phyloP scores from a whole-genome alignment of 2,888 invertebrate genomes.

The Morpho helenor region DNA sequence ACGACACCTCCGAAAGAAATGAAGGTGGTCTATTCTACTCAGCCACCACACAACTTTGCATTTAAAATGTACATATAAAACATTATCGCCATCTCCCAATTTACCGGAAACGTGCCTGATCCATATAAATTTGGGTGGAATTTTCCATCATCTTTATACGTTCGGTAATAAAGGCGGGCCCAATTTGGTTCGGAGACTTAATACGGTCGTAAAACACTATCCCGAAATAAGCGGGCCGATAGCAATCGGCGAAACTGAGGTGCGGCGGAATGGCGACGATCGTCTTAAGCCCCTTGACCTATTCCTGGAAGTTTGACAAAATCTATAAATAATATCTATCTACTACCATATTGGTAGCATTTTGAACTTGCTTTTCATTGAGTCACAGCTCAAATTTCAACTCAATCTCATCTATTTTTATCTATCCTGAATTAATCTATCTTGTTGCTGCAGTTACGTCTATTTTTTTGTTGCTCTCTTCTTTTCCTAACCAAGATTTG shows the following conservation, averaged over 20 bases:
- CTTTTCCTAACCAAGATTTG: no score
- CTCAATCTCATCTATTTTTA: no score
- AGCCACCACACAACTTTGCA: no score
- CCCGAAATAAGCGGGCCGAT: constrained; percentile 31
- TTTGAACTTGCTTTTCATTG: no score
- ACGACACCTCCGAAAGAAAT: no score
- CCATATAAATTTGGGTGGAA: constrained; percentile 35
- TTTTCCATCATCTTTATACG: constrained; percentile 36
- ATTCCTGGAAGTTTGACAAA: not conserved
- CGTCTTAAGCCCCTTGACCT: constrained; percentile 1
- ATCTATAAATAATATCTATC: no score
- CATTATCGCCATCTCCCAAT: constrained; percentile 20
- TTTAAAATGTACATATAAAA: not conserved
- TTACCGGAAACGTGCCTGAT: constrained; percentile 21
- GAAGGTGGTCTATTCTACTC: no score
- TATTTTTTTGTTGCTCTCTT: no score
- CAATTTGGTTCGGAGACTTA: constrained; percentile 35
- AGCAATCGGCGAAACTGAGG: constrained; percentile 26
- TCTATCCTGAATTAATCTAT: no score
- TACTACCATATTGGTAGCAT: no score
- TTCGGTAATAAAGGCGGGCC: constrained; percentile 33
- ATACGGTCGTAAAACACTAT: constrained; percentile 37
- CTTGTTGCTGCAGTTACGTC: no score
- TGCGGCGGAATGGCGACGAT: constrained; percentile 14
- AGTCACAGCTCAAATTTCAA: no score